A percentile compares a stretch with the other conserved stretches of the same genome.
phyloP scores from a whole-genome alignment of 2,113 vertebrate genomes.

The Bufo gargarizans region DNA sequence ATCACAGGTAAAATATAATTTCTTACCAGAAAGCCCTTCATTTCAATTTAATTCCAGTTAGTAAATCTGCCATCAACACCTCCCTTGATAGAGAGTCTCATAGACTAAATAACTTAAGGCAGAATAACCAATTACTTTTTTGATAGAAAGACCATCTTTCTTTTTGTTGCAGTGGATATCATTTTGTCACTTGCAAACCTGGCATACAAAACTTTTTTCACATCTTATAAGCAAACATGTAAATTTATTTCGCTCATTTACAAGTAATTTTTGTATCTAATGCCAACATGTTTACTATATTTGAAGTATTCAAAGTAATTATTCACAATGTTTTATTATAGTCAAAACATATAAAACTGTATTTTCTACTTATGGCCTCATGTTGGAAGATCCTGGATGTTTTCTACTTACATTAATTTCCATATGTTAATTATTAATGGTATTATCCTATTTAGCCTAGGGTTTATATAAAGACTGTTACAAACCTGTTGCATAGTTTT shows the following conservation, averaged over 20 bases:
- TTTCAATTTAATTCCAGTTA: constrained; percentile 12
- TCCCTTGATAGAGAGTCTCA: background rate
- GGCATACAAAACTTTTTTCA: background rate
- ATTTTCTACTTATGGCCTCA: too few relatives aligned
- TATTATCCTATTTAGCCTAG: too few relatives aligned
- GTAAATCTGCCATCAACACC: background rate
- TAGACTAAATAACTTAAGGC: constrained; percentile 11
- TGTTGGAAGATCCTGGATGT: too few relatives aligned
- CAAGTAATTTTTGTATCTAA: too few relatives aligned
- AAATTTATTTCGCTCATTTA: background rate
- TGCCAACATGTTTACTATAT: too few relatives aligned
- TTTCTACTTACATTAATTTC: too few relatives aligned
- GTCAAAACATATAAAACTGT: too few relatives aligned
- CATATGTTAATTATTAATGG: too few relatives aligned
- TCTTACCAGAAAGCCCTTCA: background rate
- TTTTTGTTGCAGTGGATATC: background rate
- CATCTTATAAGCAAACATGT: background rate
- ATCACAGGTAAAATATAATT: background rate
- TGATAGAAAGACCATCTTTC: background rate
- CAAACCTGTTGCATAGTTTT: too few relatives aligned
- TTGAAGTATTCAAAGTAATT: too few relatives aligned
- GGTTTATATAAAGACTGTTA: too few relatives aligned
- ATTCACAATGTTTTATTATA: too few relatives aligned
- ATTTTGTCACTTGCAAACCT: background rate
- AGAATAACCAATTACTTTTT: background rate